Conservation (phyloP, 2,888 invertebrate genomes). For the Macrostomum cliftonense region DNA sequence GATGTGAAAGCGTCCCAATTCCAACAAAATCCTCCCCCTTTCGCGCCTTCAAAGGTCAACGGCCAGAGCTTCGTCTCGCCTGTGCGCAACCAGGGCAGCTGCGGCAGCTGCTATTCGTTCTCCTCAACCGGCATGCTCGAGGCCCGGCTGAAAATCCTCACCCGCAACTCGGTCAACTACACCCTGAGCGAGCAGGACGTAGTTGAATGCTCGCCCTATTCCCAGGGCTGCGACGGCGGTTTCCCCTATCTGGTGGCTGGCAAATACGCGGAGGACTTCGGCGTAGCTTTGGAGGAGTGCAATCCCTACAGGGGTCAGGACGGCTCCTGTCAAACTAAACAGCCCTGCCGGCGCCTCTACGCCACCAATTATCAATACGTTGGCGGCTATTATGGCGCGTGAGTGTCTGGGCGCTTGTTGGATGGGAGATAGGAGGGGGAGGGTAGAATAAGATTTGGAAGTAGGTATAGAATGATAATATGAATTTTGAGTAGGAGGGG, state of each 20-base stretch:
- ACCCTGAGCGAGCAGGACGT: conserved; percentile 40
- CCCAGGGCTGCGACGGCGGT: conserved; percentile 40
- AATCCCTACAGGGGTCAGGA: conserved; percentile 38
- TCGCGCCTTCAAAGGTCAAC: too few relatives aligned
- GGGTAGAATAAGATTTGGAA: too few relatives aligned
- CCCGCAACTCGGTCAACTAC: conserved; percentile 34
- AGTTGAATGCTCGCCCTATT: conserved; percentile 40
- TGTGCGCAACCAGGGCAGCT: conserved; percentile 32
- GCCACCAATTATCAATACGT: conserved; percentile 39
- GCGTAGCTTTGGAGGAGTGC: conserved; percentile 39
- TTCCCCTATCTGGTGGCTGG: conserved; percentile 32
- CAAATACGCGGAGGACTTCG: conserved; percentile 38
- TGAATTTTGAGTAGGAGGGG: too few relatives aligned
- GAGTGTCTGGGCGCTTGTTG: conserved; percentile 27
- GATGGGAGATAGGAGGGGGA: too few relatives aligned
- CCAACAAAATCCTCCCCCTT: too few relatives aligned
- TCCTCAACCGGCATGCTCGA: conserved; percentile 40
- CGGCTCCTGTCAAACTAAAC: conserved; percentile 24
- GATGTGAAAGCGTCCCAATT: too few relatives aligned
- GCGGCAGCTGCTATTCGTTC: conserved; percentile 43
- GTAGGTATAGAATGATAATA: too few relatives aligned
- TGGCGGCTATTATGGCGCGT: conserved; percentile 41
- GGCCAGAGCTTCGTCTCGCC: conserved; percentile 30
- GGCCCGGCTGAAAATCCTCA: conserved; percentile 36
- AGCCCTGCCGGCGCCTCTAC: conserved; percentile 34